These are phyloP conservation scores for Chironomus tepperi DNA, from an alignment of 1,140 invertebrate species.

Conservation along the genomic window DNA sequence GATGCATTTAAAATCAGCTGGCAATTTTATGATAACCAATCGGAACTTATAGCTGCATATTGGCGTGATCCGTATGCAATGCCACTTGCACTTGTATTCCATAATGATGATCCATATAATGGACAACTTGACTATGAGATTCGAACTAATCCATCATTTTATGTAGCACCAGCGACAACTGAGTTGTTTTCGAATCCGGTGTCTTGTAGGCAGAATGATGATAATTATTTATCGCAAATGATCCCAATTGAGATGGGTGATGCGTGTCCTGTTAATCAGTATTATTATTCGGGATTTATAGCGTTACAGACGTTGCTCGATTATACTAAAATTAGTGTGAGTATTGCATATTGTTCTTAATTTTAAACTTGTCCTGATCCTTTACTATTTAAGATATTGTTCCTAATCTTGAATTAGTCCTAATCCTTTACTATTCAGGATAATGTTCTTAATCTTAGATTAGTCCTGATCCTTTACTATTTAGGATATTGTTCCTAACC, in stretches of 20 bases:
- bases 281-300: slow-evolving; percentile 64
- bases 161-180: slow-evolving; percentile 52
- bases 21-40: slow-evolving; percentile 52
- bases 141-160: slow-evolving; percentile 56
- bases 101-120: slow-evolving; percentile 28
- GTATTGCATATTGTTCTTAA: slow-evolving; percentile 19
- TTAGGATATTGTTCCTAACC: too few relatives aligned
- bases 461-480: too few relatives aligned
- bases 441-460: too few relatives aligned
- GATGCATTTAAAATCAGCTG: slow-evolving; percentile 47
- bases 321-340: slow-evolving; percentile 59
- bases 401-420: too few relatives aligned
- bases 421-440: too few relatives aligned
- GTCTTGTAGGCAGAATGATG: slow-evolving; percentile 53
- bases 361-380: too few relatives aligned
- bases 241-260: slow-evolving; percentile 55
- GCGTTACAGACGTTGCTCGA: slow-evolving; percentile 62
- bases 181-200: slow-evolving; percentile 53
- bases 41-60: slow-evolving; percentile 59
- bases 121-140: slow-evolving; percentile 52
- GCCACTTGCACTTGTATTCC: slow-evolving; percentile 58
- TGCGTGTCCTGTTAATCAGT: slow-evolving; percentile 63
- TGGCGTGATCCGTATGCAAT: slow-evolving; percentile 55
- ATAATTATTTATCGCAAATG: slow-evolving; percentile 50
- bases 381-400: too few relatives aligned